phyloP scores from a whole-genome alignment of 2,797 vertebrate genomes.

The Ammospiza maritima region DNA sequence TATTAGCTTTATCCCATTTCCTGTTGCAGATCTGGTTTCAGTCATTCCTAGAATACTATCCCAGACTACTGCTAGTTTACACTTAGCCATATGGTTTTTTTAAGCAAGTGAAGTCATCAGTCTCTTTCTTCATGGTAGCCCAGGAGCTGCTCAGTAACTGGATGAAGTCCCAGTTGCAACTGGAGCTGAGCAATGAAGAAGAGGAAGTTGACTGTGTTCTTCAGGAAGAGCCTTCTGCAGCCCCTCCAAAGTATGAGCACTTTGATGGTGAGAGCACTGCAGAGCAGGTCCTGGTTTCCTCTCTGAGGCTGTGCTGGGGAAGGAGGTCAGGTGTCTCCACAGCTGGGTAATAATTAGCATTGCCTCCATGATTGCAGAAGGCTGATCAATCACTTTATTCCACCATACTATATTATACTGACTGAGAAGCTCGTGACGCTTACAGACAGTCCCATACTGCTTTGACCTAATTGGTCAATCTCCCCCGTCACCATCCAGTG shows the following conservation, averaged over 20 bases:
- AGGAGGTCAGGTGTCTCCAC: not conserved
- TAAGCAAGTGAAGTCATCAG: conserved; percentile 13
- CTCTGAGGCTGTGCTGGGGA: not conserved
- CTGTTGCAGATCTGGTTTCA: not conserved
- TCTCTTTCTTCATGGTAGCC: conserved; percentile 77
- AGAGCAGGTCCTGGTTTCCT: not conserved
- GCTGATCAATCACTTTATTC: not conserved
- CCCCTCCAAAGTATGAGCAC: conserved; percentile 68
- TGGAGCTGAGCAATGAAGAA: conserved; percentile 80
- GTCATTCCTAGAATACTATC: not conserved
- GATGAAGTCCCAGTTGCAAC: conserved; percentile 85
- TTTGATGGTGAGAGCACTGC: conserved; percentile 86
- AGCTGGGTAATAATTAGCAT: not conserved
- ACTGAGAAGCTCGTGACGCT: not conserved
- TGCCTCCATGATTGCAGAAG: not conserved
- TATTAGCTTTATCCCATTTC: not conserved
- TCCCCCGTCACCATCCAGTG: not conserved
- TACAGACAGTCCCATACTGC: not conserved
- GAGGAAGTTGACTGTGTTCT: not conserved
- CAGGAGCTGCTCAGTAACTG: conserved; percentile 87
- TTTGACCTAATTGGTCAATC: not conserved
- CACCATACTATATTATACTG: not conserved
- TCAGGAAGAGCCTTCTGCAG: conserved; percentile 2
- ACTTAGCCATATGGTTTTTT: not conserved
- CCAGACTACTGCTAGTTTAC: not conserved